Conservation (phyloP, 1,140 invertebrate species). For the Acromyrmex heyeri region DNA sequence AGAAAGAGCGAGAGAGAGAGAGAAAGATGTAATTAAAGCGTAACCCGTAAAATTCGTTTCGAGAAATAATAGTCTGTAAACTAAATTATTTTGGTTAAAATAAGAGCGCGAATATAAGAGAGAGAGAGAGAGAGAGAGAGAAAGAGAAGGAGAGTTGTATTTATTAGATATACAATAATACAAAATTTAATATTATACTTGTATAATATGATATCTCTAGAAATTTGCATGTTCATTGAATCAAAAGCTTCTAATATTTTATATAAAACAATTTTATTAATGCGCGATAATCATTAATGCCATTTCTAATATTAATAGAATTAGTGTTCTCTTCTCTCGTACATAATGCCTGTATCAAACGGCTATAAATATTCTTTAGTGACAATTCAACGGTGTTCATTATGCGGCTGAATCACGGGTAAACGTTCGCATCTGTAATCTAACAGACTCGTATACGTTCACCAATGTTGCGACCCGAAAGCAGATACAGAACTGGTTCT, state of each 20-base stretch:
- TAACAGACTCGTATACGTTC: constrained; percentile 64
- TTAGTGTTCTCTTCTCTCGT: not conserved
- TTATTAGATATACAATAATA: not conserved
- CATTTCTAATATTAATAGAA: not conserved
- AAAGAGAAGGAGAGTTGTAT: not conserved
- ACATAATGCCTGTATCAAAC: constrained; percentile 12
- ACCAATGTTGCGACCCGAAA: constrained; percentile 63
- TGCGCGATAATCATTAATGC: not conserved
- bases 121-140: not conserved
- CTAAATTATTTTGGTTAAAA: constrained; percentile 7
- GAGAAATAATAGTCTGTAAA: constrained; percentile 30
- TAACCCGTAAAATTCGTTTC: constrained; percentile 42
- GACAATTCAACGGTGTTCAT: constrained; percentile 69
- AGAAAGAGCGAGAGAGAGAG: not conserved
- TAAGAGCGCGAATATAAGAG: not conserved
- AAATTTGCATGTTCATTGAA: not conserved
- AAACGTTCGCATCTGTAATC: constrained; percentile 70
- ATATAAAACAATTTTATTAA: not conserved
- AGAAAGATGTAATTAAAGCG: constrained; percentile 40
- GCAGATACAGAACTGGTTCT: constrained; percentile 76
- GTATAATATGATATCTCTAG: not conserved
- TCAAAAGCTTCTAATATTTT: not conserved
- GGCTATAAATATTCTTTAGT: constrained; percentile 63
- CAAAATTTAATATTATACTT: not conserved
- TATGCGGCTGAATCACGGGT: constrained; percentile 67